Percentiles rank a stretch among this genome's conserved stretches.
Evolutionary conservation across 2,888 invertebrate genomes (phyloP).

Genomic region (Perithous albicinctus): DNA sequence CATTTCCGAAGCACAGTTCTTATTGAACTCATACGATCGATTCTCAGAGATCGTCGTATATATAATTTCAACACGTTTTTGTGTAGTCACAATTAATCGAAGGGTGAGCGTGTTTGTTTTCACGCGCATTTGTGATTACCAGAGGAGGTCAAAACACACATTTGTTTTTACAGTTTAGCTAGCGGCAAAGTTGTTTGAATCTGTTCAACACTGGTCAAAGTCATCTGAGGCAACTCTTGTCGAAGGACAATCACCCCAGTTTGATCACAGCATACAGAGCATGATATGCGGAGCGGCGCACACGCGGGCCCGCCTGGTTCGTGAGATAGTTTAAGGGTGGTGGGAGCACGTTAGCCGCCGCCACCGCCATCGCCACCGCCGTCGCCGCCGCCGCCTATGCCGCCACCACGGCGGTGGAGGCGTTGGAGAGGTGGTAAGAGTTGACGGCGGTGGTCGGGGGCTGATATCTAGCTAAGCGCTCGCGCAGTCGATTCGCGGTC

Average conservation of each 20-base stretch:
- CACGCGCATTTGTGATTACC: no score
- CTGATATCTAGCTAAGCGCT: conserved; percentile 81
- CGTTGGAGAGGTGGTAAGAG: conserved; percentile 76
- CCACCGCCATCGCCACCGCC: conserved; percentile 55
- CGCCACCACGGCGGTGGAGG: conserved; percentile 65
- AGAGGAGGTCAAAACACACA: no score
- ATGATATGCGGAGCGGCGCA: conserved; percentile 51
- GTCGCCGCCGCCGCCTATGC: conserved; percentile 44
- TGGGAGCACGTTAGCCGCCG: conserved; percentile 54
- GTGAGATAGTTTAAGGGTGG: conserved; percentile 59
- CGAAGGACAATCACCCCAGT: neutral
- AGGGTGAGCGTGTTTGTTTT: no score
- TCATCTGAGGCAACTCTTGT: neutral
- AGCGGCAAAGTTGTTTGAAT: neutral
- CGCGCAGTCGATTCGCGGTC: conserved; percentile 82
- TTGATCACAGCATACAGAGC: conserved; percentile 8
- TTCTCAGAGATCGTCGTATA: no score
- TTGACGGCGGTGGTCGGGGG: conserved; percentile 76
- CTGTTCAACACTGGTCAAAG: neutral
- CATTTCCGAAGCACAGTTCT: no score
- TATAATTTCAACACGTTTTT: no score
- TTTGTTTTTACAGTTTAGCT: no score
- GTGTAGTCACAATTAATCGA: no score
- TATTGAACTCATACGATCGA: no score
- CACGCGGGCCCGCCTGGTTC: conserved; percentile 62